phyloP scores from a whole-genome alignment of 2,888 invertebrate species.

The Trichopria drosophilae region DNA sequence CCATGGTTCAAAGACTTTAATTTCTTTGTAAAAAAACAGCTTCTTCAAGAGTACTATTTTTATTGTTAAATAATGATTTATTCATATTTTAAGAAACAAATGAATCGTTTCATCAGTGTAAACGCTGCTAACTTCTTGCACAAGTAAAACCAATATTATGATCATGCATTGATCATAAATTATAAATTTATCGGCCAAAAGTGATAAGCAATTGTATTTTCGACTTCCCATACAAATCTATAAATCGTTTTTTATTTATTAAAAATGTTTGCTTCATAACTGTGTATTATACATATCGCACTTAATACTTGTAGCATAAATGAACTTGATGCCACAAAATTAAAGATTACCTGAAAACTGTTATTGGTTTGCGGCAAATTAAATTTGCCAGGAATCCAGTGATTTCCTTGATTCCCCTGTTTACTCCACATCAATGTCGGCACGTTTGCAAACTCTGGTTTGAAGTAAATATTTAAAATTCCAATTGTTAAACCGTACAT shows the following conservation, averaged over 20 bases:
- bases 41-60: too few relatives aligned
- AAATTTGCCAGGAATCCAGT: slow-evolving; percentile 66
- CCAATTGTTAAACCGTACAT: slow-evolving; percentile 74
- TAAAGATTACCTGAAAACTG: slow-evolving; percentile 50
- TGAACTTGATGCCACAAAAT: slow-evolving; percentile 2
- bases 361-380: slow-evolving; percentile 57
- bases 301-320: too few relatives aligned
- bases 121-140: too few relatives aligned
- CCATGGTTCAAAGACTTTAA: too few relatives aligned
- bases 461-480: slow-evolving; percentile 62
- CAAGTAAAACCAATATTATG: too few relatives aligned
- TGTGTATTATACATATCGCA: background rate
- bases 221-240: slow-evolving; percentile 4
- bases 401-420: slow-evolving; percentile 71
- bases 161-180: too few relatives aligned
- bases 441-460: slow-evolving; percentile 57
- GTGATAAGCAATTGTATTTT: too few relatives aligned
- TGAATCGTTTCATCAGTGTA: too few relatives aligned
- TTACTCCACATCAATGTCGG: slow-evolving; percentile 64
- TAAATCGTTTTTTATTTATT: background rate
- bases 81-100: too few relatives aligned
- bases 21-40: too few relatives aligned
- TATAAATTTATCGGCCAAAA: too few relatives aligned
- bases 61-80: too few relatives aligned
- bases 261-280: background rate